phyloP scores from a whole-genome alignment of 2,113 vertebrate species.

The Ailuropoda melanoleuca region DNA sequence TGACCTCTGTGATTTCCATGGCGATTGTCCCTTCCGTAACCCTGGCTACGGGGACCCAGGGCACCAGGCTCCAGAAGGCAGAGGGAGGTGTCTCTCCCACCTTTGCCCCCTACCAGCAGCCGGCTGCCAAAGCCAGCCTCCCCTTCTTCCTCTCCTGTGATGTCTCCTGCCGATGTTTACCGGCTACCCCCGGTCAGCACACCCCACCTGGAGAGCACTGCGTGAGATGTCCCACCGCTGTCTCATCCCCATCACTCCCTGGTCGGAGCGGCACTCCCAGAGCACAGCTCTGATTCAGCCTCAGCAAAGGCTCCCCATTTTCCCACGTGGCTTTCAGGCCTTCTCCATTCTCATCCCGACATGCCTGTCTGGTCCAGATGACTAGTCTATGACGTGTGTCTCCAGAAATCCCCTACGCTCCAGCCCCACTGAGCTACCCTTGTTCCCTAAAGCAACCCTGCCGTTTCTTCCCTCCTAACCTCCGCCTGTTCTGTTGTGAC shows the following conservation, averaged over 20 bases:
- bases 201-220: fast-evolving
- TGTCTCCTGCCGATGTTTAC: not conserved
- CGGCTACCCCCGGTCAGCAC: fast-evolving
- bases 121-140: not conserved
- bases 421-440: fast-evolving
- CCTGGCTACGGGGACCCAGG: fast-evolving
- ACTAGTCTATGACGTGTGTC: fast-evolving
- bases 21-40: fast-evolving
- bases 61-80: fast-evolving
- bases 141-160: fast-evolving
- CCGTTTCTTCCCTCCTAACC: not conserved
- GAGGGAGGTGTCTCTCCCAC: fast-evolving
- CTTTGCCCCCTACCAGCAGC: not conserved
- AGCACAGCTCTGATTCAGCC: not conserved
- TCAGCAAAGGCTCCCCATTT: not conserved
- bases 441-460: fast-evolving
- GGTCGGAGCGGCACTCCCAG: fast-evolving
- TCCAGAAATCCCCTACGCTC: not conserved
- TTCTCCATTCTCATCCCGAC: not conserved
- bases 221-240: fast-evolving
- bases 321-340: not conserved
- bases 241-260: not conserved
- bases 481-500: fast-evolving
- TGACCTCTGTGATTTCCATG: not conserved
- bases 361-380: fast-evolving